These are phyloP conservation scores for Geodia barretti DNA, from an alignment of 37 sponge, comb jelly and placozoan genomes.

Conservation along the genomic window DNA sequence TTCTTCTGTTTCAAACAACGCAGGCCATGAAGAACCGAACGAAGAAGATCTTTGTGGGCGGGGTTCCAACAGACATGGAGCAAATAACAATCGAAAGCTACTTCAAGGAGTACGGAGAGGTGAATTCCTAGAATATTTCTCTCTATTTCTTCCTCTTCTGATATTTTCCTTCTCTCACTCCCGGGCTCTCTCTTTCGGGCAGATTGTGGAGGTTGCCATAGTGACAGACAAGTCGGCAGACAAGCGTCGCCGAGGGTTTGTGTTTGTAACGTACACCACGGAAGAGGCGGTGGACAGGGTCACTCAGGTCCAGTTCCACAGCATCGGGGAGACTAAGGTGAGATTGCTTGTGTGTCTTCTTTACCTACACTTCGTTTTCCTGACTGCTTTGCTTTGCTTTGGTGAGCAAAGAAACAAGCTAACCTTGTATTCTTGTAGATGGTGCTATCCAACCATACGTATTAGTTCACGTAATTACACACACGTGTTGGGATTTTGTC, in stretches of 20 bases:
- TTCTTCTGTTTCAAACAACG: not conserved
- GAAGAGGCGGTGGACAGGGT: slow-evolving; percentile 67
- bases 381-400: too few species aligned
- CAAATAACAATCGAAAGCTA: slow-evolving; percentile 48
- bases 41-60: slow-evolving; percentile 88
- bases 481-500: too few species aligned
- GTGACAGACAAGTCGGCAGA: slow-evolving; percentile 60
- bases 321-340: slow-evolving; percentile 34
- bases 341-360: too few species aligned
- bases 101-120: slow-evolving; percentile 76
- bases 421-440: too few species aligned
- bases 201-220: slow-evolving; percentile 82
- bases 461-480: too few species aligned
- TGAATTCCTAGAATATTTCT: slow-evolving; percentile 1
- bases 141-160: not conserved
- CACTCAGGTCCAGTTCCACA: slow-evolving; percentile 48
- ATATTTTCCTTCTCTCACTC: too few species aligned
- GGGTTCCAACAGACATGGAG: slow-evolving; percentile 71
- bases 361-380: too few species aligned
- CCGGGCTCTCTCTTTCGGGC: not conserved
- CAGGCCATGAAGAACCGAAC: slow-evolving; percentile 56
- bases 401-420: too few species aligned
- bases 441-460: too few species aligned
- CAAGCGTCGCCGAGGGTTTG: slow-evolving; percentile 62
- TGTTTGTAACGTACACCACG: slow-evolving; percentile 60